A percentile compares a stretch with the other conserved stretches of the same genome.
Evolutionary conservation across 2,888 invertebrate species (phyloP).

Genomic region (Hydrotaea diabolus): DNA sequence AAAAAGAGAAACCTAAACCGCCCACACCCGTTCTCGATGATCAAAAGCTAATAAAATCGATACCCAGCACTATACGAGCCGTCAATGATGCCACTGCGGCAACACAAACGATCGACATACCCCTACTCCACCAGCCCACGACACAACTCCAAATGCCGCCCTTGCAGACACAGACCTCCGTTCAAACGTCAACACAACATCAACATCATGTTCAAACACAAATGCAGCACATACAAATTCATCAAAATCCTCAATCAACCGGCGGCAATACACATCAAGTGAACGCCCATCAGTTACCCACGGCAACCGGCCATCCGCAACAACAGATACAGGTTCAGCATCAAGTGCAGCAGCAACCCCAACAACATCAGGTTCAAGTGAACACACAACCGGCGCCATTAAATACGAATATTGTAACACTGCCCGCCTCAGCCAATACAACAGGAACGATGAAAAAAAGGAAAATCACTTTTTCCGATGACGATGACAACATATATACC

Average conservation of each 20-base stretch:
- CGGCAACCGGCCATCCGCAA: conserved; percentile 72
- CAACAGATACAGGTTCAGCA: conserved; percentile 73
- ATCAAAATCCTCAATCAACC: conserved; percentile 71
- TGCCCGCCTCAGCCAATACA: conserved; percentile 70
- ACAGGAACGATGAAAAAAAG: conserved; percentile 74
- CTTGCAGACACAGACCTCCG: conserved; percentile 72
- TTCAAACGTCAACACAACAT: conserved; percentile 69
- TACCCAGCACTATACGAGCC: conserved; percentile 79
- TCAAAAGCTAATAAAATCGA: conserved; percentile 79
- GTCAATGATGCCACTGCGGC: conserved; percentile 75
- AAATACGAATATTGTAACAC: conserved; percentile 73
- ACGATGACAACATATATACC: conserved; percentile 79
- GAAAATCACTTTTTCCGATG: conserved; percentile 80
- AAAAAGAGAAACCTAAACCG: conserved; percentile 80
- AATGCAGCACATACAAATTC: conserved; percentile 77
- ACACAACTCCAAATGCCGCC: conserved; percentile 79
- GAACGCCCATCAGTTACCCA: conserved; percentile 54
- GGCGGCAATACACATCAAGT: conserved; percentile 38
- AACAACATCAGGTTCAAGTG: conserved; percentile 68
- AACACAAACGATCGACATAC: conserved; percentile 69
- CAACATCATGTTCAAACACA: conserved; percentile 78
- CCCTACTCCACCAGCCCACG: conserved; percentile 65
- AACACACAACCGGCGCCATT: conserved; percentile 71
- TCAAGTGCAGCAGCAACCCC: conserved; percentile 59
- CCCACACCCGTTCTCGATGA: conserved; percentile 76